Evolutionary conservation across 2,888 invertebrate genomes (phyloP).

Genomic region (Stratiomys singularior): DNA sequence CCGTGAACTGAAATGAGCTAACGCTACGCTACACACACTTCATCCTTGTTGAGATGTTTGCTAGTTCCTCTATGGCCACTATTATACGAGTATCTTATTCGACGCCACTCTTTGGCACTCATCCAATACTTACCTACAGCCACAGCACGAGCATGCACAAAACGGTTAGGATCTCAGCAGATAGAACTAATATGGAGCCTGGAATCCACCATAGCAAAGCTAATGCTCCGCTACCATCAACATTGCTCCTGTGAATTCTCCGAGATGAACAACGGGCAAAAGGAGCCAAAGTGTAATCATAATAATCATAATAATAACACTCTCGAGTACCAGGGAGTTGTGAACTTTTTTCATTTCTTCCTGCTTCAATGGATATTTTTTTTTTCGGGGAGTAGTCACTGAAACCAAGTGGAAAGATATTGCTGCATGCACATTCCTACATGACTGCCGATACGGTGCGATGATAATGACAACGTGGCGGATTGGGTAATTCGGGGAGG

Average conservation of each 20-base stretch:
- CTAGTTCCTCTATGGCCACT: background rate
- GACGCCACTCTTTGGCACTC: conserved; percentile 1
- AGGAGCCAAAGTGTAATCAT: conserved; percentile 41
- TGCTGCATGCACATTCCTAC: background rate
- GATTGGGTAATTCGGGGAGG: conserved; percentile 32
- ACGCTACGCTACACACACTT: background rate
- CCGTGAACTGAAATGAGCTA: background rate
- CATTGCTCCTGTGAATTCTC: background rate
- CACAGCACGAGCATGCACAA: background rate
- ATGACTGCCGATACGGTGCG: background rate
- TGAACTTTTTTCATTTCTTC: conserved; percentile 45
- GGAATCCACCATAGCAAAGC: background rate
- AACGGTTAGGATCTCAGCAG: background rate
- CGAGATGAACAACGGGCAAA: conserved; percentile 14
- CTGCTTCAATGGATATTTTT: background rate
- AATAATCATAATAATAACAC: conserved; percentile 47
- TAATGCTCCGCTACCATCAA: background rate
- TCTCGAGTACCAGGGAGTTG: conserved; percentile 26
- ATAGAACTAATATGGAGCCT: background rate
- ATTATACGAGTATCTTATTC: background rate
- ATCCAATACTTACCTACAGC: background rate
- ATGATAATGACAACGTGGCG: conserved; percentile 3
- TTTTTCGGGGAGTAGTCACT: background rate
- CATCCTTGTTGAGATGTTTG: conserved; percentile 10
- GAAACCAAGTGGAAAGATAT: background rate